Evolutionary conservation across 1,140 invertebrate genomes (phyloP), one percentile per base, ranked within the genome.

Genomic region (Heliconius hermathena): DNA sequence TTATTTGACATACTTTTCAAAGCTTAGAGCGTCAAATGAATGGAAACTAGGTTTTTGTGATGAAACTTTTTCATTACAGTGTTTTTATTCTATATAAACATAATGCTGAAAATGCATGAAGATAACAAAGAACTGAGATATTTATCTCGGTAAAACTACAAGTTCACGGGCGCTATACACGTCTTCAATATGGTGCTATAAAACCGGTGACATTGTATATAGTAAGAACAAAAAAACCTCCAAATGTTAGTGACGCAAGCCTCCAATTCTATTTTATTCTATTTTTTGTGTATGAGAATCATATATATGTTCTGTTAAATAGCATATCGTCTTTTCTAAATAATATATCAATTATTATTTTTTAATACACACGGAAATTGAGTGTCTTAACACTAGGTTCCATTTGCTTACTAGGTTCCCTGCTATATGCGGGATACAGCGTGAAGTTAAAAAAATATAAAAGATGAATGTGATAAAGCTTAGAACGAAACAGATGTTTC

Each of bases 401-500:
- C 8, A 60, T 60, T 2, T n/a, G 3, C 8, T 22, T 11, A 60
- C 2, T 13, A n/a, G n/a, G n/a, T n/a, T n/a, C n/a, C n/a, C 13
- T 1, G 2, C n/a, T 46, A 46, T 16, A 46, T 46, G 41, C 41
- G 13, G 13, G 41, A 46, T 16, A 46, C 13, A 4, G 41, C 41
- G 41, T 46, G 41, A 60, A 52, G 5, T 18, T 20, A 20, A 52
- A 52, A 52, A 20, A 8, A 0, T 52, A 52, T 66, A 13, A 66
- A 29, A 66, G 11, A 22, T 66, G 54, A 66, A 66, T 29, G 9
- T 26, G 60, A 66, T 29, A 66, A 66, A 29, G 60, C 60, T 72
- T 72, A 52, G 29, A 33, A 41, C 2, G 20, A 54, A 75, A 60
- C 66, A 76, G 73, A 72, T 79, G 74, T 71, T 49, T 18, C 6